These are phyloP conservation scores for Agrochola lychnidis DNA, from an alignment of 2,888 invertebrate species.

Conservation along the genomic window DNA sequence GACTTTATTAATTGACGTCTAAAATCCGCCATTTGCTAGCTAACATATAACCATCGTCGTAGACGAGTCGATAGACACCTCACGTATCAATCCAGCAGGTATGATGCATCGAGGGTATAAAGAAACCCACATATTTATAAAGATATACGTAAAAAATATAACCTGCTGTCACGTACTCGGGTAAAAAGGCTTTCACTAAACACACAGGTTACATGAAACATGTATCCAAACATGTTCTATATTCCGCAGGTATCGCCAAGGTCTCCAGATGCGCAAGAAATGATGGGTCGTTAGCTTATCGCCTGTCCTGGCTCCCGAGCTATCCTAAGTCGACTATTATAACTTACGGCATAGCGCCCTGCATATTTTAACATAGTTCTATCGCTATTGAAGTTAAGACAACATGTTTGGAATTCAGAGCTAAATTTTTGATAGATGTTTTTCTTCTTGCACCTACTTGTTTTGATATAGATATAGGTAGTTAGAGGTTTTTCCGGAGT, in stretches of 20 bases:
- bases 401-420: slow-evolving; percentile 22
- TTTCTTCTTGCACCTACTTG: slow-evolving; percentile 4
- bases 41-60: too few species aligned
- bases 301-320: slow-evolving; percentile 22
- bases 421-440: slow-evolving; percentile 8
- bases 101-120: not conserved
- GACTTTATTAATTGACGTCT: not conserved
- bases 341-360: slow-evolving; percentile 31
- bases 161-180: not conserved
- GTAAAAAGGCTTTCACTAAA: not conserved
- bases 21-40: not conserved
- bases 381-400: slow-evolving; percentile 15
- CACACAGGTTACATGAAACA: not conserved
- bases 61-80: not conserved
- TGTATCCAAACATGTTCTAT: not conserved
- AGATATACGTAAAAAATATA: not conserved
- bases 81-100: not conserved
- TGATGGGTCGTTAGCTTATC: slow-evolving; percentile 55
- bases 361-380: slow-evolving; percentile 50
- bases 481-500: not conserved
- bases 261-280: slow-evolving; percentile 38
- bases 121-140: not conserved
- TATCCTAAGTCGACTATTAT: slow-evolving; percentile 43
- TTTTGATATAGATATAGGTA: not conserved
- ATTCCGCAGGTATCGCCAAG: slow-evolving; percentile 25